A percentile compares a stretch with the other conserved stretches of the same genome.
Conservation (phyloP, 2,888 invertebrate genomes). For the Lasioglossum leucozonium region DNA sequence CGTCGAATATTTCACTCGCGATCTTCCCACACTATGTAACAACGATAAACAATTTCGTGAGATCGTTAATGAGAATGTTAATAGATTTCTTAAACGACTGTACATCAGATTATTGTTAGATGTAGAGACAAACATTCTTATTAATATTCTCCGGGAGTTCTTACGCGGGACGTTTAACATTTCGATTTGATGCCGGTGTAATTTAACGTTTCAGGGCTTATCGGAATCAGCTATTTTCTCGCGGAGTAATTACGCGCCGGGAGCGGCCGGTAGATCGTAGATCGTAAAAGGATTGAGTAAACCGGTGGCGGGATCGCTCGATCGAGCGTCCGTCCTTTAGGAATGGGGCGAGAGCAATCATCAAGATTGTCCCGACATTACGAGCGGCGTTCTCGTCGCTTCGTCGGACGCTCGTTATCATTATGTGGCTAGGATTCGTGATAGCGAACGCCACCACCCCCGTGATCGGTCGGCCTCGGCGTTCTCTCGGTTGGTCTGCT, state of each 20-base stretch:
- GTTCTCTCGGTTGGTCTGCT: conserved; percentile 50
- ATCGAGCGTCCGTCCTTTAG: conserved; percentile 6
- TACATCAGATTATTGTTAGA: too few species aligned
- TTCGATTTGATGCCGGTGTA: neutral
- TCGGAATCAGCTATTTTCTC: conserved; percentile 1
- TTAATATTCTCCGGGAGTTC: neutral
- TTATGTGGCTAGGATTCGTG: conserved; percentile 70
- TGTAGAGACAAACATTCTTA: too few species aligned
- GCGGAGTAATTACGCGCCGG: neutral
- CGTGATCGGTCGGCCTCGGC: conserved; percentile 30
- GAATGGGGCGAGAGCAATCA: conserved; percentile 30
- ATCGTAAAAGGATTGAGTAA: conserved; percentile 16
- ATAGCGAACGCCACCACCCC: conserved; percentile 58
- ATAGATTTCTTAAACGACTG: too few species aligned
- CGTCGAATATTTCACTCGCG: neutral
- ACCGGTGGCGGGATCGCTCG: neutral
- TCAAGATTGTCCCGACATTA: conserved; percentile 42
- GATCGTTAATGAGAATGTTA: too few species aligned
- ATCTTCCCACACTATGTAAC: neutral
- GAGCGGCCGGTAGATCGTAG: neutral
- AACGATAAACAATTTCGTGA: neutral
- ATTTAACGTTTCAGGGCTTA: neutral
- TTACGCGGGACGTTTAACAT: neutral
- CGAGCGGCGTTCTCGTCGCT: conserved; percentile 45
- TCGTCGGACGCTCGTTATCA: conserved; percentile 66